Evolutionary conservation across 1,140 invertebrate species (phyloP).

Genomic region (Drosophila arawakana): DNA sequence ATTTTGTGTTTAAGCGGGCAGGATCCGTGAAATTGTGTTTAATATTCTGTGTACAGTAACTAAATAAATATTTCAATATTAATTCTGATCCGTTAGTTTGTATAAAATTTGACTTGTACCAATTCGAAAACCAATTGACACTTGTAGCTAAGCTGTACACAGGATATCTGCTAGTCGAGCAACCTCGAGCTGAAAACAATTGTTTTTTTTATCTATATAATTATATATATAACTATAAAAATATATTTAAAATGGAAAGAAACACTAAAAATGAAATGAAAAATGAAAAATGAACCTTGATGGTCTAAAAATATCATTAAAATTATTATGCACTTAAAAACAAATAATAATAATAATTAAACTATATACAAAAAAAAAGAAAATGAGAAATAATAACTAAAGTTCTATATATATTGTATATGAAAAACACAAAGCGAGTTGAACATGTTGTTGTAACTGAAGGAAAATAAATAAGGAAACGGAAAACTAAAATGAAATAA

Average conservation of each 20-base stretch:
- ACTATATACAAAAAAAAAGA: slow-evolving; percentile 28
- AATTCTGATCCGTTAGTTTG: background rate
- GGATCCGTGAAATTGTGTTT: slow-evolving; percentile 68
- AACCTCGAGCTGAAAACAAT: slow-evolving; percentile 19
- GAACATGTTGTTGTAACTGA: slow-evolving; percentile 50
- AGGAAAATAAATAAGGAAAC: slow-evolving; percentile 12
- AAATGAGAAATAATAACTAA: slow-evolving; percentile 5
- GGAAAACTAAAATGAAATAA: slow-evolving; percentile 25
- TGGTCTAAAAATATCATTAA: slow-evolving; percentile 84
- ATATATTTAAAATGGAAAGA: slow-evolving; percentile 38
- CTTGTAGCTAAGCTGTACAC: background rate
- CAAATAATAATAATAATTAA: slow-evolving; percentile 38
- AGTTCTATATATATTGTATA: slow-evolving; percentile 31
- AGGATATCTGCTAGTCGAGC: slow-evolving; percentile 10
- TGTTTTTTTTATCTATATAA: slow-evolving; percentile 46
- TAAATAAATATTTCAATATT: slow-evolving; percentile 9
- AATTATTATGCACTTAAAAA: slow-evolving; percentile 65
- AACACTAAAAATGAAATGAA: background rate
- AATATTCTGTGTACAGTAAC: slow-evolving; percentile 9
- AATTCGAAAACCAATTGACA: no score
- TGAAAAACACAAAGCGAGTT: slow-evolving; percentile 30
- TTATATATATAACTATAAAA: slow-evolving; percentile 30
- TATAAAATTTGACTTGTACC: no score
- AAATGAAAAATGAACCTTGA: slow-evolving; percentile 74
- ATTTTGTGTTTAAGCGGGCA: slow-evolving; percentile 75